Base-by-base conservation (phyloP, 2,113 vertebrate species). In the Alethe diademata region DNA sequence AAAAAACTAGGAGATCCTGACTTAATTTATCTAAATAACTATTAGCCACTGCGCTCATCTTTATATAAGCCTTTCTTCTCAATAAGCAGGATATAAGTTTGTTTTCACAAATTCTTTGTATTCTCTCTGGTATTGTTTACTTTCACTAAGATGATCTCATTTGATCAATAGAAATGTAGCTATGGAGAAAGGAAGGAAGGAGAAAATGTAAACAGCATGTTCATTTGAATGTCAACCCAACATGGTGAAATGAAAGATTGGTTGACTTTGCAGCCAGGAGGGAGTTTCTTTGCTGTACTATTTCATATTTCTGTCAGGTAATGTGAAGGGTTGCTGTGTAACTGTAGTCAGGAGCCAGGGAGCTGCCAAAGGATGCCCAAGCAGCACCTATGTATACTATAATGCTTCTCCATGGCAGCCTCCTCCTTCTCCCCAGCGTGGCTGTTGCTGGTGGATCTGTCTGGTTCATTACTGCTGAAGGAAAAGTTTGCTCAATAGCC, bases 361-460 rank as follows among this genome's bases (percentile, higher is more conserved):
- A 78, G 67, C 73, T 19, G 58, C 81, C 67, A 87, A 35, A 38
- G 29, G 53, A 29, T 83, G 69, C 33, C 35, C 43, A 60, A 56
- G 84, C 1, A 1, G 43, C 33, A n/a, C 56, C 47, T 62, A 0
- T 0, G 5, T 36, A 16, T 36, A 16, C 23, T 58, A 1, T 9
- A 43, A 18, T 9, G n/a, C 45, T 36, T 70, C 28, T 73, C 50
- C 14, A 10, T 26, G 33, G 48, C 48, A 76, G 35, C 11, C 54
- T 57, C 14, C 33, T 12, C 23, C 42, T 35, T 5, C 19, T 57
- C 43, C 47, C 33, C 33, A 50, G 20, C 1, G 0, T 60, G 54
- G 48, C 36, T 56, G 0, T 26, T 54, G 56, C 67, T 82, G 38
- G 19, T 45, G 4, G 8, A 6, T 86, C 36, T 61, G 43, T 45